Conservation (phyloP, 2,888 invertebrate genomes). For the Agriotes lineatus region DNA sequence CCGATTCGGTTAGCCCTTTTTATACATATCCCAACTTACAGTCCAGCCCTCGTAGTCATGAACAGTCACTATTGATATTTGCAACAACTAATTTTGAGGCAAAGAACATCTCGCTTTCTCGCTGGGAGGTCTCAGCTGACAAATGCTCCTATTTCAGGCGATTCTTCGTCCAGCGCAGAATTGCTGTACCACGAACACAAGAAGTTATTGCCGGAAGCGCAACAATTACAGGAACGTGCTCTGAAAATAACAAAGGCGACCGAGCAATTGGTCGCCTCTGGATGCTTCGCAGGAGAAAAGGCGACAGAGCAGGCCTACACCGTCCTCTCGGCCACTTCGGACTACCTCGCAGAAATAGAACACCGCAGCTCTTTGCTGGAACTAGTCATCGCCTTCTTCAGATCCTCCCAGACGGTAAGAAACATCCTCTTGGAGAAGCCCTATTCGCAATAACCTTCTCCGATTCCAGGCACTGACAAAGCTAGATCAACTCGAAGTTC, state of each 20-base stretch:
- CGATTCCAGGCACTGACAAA: constrained; percentile 75
- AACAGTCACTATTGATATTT: too few relatives aligned
- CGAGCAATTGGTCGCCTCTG: constrained; percentile 78
- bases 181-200: constrained; percentile 76
- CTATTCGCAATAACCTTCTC: not conserved
- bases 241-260: constrained; percentile 83
- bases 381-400: constrained; percentile 79
- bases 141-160: constrained; percentile 65
- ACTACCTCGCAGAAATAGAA: constrained; percentile 79
- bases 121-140: not conserved
- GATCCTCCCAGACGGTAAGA: constrained; percentile 73
- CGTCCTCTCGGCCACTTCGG: constrained; percentile 75
- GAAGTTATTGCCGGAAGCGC: constrained; percentile 78
- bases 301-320: constrained; percentile 76
- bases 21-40: too few relatives aligned
- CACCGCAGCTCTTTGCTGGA: constrained; percentile 76
- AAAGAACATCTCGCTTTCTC: not conserved
- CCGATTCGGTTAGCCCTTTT: too few relatives aligned
- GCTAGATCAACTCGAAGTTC: constrained; percentile 81
- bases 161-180: constrained; percentile 78
- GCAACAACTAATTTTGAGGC: not conserved
- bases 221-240: constrained; percentile 80
- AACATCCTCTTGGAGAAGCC: not conserved
- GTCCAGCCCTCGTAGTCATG: too few relatives aligned
- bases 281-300: constrained; percentile 78